phyloP scores from a whole-genome alignment of 2,797 vertebrate genomes.

The Pangasius sanitwongsei region DNA sequence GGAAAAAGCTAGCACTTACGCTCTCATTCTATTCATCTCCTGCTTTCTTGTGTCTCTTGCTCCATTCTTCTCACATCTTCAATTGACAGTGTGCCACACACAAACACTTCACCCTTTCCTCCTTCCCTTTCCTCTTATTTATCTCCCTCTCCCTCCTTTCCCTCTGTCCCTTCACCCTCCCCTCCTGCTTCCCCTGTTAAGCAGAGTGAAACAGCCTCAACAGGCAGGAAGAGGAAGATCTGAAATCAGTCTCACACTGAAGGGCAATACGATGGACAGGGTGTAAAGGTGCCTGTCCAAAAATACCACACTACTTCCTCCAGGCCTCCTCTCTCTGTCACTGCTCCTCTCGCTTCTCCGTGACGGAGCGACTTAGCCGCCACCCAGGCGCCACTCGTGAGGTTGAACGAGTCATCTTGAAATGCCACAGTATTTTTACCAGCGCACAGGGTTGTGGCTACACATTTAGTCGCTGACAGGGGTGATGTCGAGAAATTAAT shows the following conservation, averaged over 20 bases:
- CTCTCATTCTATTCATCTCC: conserved; percentile 31
- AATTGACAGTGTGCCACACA: conserved; percentile 44
- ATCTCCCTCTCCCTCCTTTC: not conserved
- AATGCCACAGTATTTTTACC: conserved; percentile 59
- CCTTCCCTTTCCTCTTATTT: conserved; percentile 16
- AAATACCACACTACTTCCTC: conserved; percentile 70
- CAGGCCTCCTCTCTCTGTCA: conserved; percentile 67
- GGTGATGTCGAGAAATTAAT: conserved; percentile 60
- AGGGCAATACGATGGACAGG: conserved; percentile 67
- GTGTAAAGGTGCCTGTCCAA: conserved; percentile 59
- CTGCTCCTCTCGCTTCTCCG: conserved; percentile 49
- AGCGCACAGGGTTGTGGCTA: conserved; percentile 48
- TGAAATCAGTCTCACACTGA: conserved; percentile 54
- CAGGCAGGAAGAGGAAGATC: conserved; percentile 33
- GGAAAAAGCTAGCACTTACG: conserved; percentile 20
- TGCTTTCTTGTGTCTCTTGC: not conserved
- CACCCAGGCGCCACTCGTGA: conserved; percentile 32
- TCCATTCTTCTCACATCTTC: conserved; percentile 32
- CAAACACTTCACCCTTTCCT: conserved; percentile 24
- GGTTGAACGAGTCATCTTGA: conserved; percentile 55
- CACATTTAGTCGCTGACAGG: conserved; percentile 57
- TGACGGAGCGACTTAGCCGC: conserved; percentile 41
- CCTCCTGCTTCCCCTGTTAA: conserved; percentile 48
- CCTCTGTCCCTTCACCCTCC: not conserved
- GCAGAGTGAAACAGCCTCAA: conserved; percentile 52